phyloP scores from a whole-genome alignment of 1,140 invertebrate genomes.

The Nymphalis io region DNA sequence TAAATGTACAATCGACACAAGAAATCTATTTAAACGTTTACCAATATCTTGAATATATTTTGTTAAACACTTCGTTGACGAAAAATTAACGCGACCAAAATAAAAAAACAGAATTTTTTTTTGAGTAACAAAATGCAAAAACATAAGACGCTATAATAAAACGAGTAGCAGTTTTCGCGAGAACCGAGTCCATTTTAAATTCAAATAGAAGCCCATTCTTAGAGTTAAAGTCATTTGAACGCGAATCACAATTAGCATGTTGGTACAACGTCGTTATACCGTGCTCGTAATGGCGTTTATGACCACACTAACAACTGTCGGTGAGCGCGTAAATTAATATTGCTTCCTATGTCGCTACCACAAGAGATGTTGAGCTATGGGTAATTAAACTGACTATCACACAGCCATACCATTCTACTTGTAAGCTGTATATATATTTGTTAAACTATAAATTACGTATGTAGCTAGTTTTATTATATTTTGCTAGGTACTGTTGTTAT shows the following conservation, averaged over 20 bases:
- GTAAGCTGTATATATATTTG: neutral
- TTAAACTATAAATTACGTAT: neutral
- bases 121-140: neutral
- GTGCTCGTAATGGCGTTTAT: slow-evolving; percentile 53
- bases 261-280: slow-evolving; percentile 45
- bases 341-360: slow-evolving; percentile 40
- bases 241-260: slow-evolving; percentile 38
- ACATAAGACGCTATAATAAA: neutral
- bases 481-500: neutral
- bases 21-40: slow-evolving; percentile 33
- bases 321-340: slow-evolving; percentile 45
- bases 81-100: neutral
- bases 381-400: neutral
- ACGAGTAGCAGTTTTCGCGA: neutral
- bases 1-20: slow-evolving; percentile 39
- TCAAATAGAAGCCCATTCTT: slow-evolving; percentile 5
- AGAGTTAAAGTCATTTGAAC: slow-evolving; percentile 24
- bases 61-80: slow-evolving; percentile 9
- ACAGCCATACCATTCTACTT: no score
- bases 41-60: slow-evolving; percentile 34
- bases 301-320: slow-evolving; percentile 44
- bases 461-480: neutral
- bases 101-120: neutral
- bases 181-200: slow-evolving; percentile 9
- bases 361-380: slow-evolving; percentile 1